Evolutionary conservation across 2,888 invertebrate genomes (phyloP).

Genomic region (Apotomis turbidana): DNA sequence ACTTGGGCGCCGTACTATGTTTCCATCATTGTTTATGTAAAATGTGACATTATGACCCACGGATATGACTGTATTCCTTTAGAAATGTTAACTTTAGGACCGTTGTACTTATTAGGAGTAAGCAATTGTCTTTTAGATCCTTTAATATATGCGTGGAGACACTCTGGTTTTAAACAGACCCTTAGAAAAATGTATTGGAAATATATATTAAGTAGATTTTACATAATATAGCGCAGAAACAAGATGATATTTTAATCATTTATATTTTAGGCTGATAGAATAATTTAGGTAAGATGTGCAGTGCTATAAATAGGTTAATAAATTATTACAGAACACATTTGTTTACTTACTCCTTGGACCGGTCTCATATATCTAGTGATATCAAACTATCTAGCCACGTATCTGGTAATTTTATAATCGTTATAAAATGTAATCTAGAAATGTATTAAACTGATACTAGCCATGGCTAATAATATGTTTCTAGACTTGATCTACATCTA

Average conservation of each 20-base stretch:
- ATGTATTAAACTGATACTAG: not conserved
- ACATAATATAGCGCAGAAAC: not conserved
- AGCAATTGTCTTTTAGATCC: slow-evolving; percentile 84
- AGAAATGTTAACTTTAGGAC: slow-evolving; percentile 80
- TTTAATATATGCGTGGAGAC: slow-evolving; percentile 86
- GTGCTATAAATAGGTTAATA: slow-evolving; percentile 13
- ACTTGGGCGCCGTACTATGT: slow-evolving; percentile 85
- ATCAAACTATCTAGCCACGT: slow-evolving; percentile 1
- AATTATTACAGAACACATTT: slow-evolving; percentile 28
- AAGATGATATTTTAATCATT: not conserved
- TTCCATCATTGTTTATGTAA: slow-evolving; percentile 77
- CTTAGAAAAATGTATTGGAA: slow-evolving; percentile 66
- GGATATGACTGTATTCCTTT: slow-evolving; percentile 75
- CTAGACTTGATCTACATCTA: not conserved
- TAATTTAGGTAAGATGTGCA: not conserved
- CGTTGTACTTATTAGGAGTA: slow-evolving; percentile 82
- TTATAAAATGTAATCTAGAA: slow-evolving; percentile 1
- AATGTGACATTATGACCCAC: slow-evolving; percentile 69
- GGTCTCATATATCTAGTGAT: not conserved
- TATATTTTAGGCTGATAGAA: not conserved
- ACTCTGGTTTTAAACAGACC: slow-evolving; percentile 82
- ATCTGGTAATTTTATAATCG: slow-evolving; percentile 11
- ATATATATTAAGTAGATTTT: slow-evolving; percentile 49
- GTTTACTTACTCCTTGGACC: slow-evolving; percentile 7
- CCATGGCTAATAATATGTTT: not conserved